Evolutionary conservation across 1,140 invertebrate genomes (phyloP), one percentile per base, ranked within the genome.

Genomic region (Zaprionus ghesquierei): DNA sequence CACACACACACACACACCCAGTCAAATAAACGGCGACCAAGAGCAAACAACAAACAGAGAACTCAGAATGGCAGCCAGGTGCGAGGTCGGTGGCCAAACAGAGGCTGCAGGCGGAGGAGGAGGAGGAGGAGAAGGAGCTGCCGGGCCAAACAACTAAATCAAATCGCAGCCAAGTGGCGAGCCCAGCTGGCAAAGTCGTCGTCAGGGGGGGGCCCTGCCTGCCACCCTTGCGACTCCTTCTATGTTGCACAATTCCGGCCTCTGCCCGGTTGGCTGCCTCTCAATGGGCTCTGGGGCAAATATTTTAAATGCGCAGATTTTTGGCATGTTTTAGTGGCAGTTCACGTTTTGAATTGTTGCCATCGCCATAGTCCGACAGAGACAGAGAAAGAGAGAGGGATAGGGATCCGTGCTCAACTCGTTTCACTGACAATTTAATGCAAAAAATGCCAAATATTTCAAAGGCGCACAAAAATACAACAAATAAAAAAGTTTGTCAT

Each of bases 301-400:
- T 87, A 87, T 87, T 87, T 87, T 87, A 87, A 87, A 87, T 79
- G 82, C 79, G 79, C 82, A 82, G 84, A 87, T 87, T 87, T 87
- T 87, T 89, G 84, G 84, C 82, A 87, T 87, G 82, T 87, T 87
- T 87, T 86, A 87, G 82, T 86, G 82, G 82, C 81, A 86, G 82
- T 81, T 87, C 81, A 87, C 81, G 78, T 86, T 86, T 86, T 86
- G 84, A 86, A 87, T 86, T 86, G 82, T 86, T 86, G 82, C 71
- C 79, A 70, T 71, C 63, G 50, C 41, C 41, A 10, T 31, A 46
- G 49, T 27, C 62, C 41, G 60, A 20, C 6, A 35, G 12, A 1
- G 29, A 50, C 8, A 31, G 12, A 8, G 64, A 12, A 27, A 13
- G 46, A 6, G 46, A 3, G 18, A 23, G 20, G 15, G 29, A 22